phyloP scores from a whole-genome alignment of 2,113 vertebrate genomes.

The Aldabrachelys gigantea region DNA sequence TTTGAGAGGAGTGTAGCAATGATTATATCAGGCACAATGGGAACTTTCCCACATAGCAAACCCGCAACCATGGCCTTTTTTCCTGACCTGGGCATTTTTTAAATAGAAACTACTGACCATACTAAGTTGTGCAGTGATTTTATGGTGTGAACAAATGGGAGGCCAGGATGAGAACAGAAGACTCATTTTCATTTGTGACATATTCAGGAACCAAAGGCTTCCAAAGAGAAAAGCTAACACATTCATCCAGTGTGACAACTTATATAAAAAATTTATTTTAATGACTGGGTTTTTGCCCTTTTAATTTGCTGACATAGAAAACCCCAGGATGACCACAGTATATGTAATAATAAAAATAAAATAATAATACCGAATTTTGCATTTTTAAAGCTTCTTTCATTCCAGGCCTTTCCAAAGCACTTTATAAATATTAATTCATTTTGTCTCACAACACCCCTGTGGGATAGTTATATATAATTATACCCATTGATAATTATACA shows the following conservation, averaged over 20 bases:
- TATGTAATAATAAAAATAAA: background rate
- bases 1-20: background rate
- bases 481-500: background rate
- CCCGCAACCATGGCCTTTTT: background rate
- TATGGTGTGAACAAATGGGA: background rate
- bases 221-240: background rate
- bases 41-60: background rate
- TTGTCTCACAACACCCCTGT: background rate
- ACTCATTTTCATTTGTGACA: background rate
- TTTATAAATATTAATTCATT: background rate
- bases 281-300: background rate
- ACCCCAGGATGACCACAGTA: background rate
- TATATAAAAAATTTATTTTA: background rate
- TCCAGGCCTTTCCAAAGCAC: background rate
- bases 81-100: background rate
- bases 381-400: background rate
- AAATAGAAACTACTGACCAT: background rate
- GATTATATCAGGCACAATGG: background rate
- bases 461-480: background rate
- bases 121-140: background rate
- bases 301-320: background rate
- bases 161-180: rapidly evolving
- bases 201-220: background rate
- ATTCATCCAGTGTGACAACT: background rate
- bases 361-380: background rate